These are phyloP conservation scores for Drosophila nr. fundita DNA, from an alignment of 2,888 invertebrate species.

Conservation along the genomic window DNA sequence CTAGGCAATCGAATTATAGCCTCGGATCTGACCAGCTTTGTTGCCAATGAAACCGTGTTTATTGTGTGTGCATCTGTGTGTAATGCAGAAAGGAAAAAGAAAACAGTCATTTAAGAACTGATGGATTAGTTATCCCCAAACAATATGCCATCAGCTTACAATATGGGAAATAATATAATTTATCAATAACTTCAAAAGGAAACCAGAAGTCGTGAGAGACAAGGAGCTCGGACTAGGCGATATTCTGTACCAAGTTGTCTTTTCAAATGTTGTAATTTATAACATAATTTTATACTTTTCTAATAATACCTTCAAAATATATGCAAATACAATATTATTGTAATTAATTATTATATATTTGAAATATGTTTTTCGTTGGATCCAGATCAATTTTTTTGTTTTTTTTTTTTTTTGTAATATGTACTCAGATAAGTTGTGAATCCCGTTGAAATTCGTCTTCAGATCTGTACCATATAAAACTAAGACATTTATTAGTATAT, in stretches of 20 bases:
- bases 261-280: no score
- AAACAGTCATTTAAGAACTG: conserved; percentile 19
- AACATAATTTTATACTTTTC: no score
- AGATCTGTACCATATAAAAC: no score
- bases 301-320: not conserved
- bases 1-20: conserved; percentile 70
- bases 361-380: not conserved
- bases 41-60: conserved; percentile 30
- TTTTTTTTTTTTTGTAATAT: not conserved
- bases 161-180: conserved; percentile 8
- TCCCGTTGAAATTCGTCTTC: not conserved
- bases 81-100: not conserved
- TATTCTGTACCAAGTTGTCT: not conserved
- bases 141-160: conserved; percentile 19
- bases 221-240: no score
- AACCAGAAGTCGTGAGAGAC: not conserved
- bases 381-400: not conserved
- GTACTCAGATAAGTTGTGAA: not conserved
- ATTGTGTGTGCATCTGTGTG: conserved; percentile 5
- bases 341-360: not conserved
- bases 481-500: no score
- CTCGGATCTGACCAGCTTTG: conserved; percentile 35
- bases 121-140: conserved; percentile 13
- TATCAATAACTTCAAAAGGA: not conserved
- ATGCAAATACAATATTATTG: not conserved